These are phyloP conservation scores for Ostrea edulis DNA, from an alignment of 1,140 invertebrate genomes.

Conservation along the genomic window DNA sequence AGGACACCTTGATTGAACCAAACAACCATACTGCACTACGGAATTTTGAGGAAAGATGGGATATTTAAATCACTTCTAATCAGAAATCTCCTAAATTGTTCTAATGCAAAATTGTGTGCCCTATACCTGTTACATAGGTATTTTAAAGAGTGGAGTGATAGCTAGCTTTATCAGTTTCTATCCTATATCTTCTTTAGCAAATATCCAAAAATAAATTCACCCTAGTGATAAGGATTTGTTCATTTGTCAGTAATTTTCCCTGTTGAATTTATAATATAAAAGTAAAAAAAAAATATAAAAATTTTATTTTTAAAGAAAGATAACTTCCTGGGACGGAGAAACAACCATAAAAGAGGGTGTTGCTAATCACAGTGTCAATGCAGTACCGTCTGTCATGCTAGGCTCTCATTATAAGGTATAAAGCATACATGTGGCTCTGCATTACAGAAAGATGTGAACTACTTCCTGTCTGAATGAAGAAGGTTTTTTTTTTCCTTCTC, in stretches of 20 bases:
- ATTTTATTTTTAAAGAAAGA: neutral
- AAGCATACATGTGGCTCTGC: neutral
- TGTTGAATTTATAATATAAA: neutral
- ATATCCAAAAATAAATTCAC: constrained; percentile 35
- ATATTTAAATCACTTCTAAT: constrained; percentile 38
- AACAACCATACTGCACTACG: neutral
- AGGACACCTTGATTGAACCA: constrained; percentile 10
- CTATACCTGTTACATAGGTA: constrained; percentile 34
- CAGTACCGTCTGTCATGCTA: neutral
- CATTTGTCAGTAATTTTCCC: neutral
- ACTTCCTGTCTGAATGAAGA: neutral
- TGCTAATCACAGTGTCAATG: neutral
- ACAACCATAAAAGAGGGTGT: neutral
- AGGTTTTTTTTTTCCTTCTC: neutral
- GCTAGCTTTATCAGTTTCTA: constrained; percentile 3
- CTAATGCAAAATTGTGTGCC: constrained; percentile 34
- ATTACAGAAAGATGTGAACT: neutral
- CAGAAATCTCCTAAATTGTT: constrained; percentile 37
- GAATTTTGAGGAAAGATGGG: constrained; percentile 28
- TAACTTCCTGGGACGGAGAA: neutral
- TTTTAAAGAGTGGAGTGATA: constrained; percentile 27
- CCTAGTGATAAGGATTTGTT: neutral
- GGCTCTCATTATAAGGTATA: neutral
- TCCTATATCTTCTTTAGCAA: constrained; percentile 29
- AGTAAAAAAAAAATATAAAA: neutral